A percentile compares a stretch with the other conserved stretches of the same genome.
phyloP scores from a whole-genome alignment of 2,888 invertebrate genomes.

The Trissonchulus sp. region DNA sequence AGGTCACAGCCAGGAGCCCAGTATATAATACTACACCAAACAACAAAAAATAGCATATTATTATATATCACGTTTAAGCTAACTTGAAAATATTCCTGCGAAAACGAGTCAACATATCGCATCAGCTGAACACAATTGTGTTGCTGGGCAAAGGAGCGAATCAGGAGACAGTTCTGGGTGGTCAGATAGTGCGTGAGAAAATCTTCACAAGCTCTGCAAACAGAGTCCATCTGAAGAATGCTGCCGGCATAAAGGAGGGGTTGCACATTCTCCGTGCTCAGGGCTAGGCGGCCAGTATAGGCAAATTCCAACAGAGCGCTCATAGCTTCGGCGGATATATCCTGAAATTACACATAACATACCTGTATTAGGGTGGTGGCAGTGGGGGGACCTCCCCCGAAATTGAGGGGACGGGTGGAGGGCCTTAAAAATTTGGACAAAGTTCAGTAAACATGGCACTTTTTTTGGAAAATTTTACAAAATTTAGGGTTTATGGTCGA shows the following conservation, averaged over 20 bases:
- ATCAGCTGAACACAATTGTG: slow-evolving; percentile 47
- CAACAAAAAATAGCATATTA: too few relatives aligned
- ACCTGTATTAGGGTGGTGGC: too few relatives aligned
- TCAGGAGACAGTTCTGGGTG: slow-evolving; percentile 55
- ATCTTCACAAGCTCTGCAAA: slow-evolving; percentile 55
- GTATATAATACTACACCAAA: too few relatives aligned
- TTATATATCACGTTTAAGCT: too few relatives aligned
- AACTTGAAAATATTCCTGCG: slow-evolving; percentile 42
- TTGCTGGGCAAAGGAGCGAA: slow-evolving; percentile 55
- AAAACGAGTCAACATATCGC: slow-evolving; percentile 41
- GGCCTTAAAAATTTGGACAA: too few relatives aligned
- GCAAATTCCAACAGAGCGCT: slow-evolving; percentile 54
- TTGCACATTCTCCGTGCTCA: slow-evolving; percentile 55
- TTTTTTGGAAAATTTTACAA: too few relatives aligned
- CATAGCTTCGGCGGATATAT: slow-evolving; percentile 52
- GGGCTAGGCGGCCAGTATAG: slow-evolving; percentile 54
- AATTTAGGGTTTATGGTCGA: too few relatives aligned
- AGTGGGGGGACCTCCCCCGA: too few relatives aligned
- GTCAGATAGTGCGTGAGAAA: slow-evolving; percentile 55
- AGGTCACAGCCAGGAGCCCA: too few relatives aligned
- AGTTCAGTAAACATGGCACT: too few relatives aligned
- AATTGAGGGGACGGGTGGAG: too few relatives aligned
- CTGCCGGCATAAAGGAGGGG: slow-evolving; percentile 56
- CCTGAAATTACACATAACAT: slow-evolving; percentile 49
- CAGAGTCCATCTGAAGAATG: slow-evolving; percentile 55